Evolutionary conservation across 2,888 invertebrate genomes (phyloP).

Genomic region (Agrochola lota): DNA sequence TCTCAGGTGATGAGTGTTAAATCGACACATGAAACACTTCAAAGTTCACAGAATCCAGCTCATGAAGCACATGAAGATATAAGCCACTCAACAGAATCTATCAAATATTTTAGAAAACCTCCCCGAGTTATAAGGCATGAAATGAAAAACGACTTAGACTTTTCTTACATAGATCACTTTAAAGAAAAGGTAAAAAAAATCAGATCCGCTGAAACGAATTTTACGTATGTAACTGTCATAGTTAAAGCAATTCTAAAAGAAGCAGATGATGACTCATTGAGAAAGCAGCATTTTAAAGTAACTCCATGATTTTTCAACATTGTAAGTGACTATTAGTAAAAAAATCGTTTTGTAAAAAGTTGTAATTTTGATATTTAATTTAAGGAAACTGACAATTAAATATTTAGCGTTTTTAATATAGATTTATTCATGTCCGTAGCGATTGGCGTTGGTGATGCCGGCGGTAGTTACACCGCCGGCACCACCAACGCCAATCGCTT

Average conservation of each 20-base stretch:
- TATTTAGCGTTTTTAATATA: neutral
- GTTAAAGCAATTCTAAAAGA: slow-evolving; percentile 28
- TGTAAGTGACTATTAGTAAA: neutral
- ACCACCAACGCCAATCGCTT: too few relatives aligned
- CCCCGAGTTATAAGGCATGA: neutral
- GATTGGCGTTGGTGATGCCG: too few relatives aligned
- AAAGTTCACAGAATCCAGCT: neutral
- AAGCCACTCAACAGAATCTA: neutral
- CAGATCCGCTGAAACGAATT: neutral
- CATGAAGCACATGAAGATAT: neutral
- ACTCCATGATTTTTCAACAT: neutral
- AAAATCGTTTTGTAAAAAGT: slow-evolving; percentile 15
- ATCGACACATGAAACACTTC: neutral
- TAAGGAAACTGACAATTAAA: slow-evolving; percentile 12
- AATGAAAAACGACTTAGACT: slow-evolving; percentile 35
- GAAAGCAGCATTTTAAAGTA: neutral
- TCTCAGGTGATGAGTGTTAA: neutral
- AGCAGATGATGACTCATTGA: neutral
- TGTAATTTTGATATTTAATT: slow-evolving; percentile 26
- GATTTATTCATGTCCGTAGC: neutral
- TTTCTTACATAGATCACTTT: slow-evolving; percentile 17
- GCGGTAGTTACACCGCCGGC: too few relatives aligned
- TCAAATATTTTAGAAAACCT: neutral
- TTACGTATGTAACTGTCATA: slow-evolving; percentile 16
- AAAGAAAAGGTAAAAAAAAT: slow-evolving; percentile 7